These are phyloP conservation scores for Tachypleus tridentatus DNA, from an alignment of 1,140 invertebrate genomes.

Conservation along the genomic window DNA sequence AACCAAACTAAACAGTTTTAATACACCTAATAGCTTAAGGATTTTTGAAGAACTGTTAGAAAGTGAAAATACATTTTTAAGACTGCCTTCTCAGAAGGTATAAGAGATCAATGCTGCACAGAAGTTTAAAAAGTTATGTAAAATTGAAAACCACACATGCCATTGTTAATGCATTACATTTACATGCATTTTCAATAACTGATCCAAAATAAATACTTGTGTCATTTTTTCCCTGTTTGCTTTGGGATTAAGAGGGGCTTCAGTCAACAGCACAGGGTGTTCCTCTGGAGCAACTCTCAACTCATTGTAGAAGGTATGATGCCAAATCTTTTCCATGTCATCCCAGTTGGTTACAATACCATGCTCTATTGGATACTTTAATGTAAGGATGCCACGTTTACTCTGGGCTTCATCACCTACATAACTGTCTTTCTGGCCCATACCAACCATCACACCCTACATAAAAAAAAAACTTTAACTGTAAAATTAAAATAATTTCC, in stretches of 20 bases:
- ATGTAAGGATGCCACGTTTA: constrained; percentile 78
- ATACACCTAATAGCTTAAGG: too few relatives aligned
- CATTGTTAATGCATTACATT: too few relatives aligned
- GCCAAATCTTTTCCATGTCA: constrained; percentile 97
- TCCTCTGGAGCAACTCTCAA: constrained; percentile 86
- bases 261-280: constrained; percentile 80
- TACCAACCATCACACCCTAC: too few relatives aligned
- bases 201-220: constrained; percentile 30
- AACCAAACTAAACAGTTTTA: too few relatives aligned
- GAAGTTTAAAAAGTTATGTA: constrained; percentile 53
- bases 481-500: too few relatives aligned
- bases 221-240: constrained; percentile 67
- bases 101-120: not conserved
- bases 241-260: constrained; percentile 85
- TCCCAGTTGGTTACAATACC: constrained; percentile 85
- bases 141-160: too few relatives aligned
- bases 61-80: too few relatives aligned
- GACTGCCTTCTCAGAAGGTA: too few relatives aligned
- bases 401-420: constrained; percentile 86
- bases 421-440: constrained; percentile 46
- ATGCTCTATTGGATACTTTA: constrained; percentile 83
- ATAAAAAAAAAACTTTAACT: too few relatives aligned
- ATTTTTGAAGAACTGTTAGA: too few relatives aligned
- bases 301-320: constrained; percentile 91
- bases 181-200: too few relatives aligned